phyloP scores from a whole-genome alignment of 2,797 vertebrate genomes.

The Threskiornis aethiopicus region DNA sequence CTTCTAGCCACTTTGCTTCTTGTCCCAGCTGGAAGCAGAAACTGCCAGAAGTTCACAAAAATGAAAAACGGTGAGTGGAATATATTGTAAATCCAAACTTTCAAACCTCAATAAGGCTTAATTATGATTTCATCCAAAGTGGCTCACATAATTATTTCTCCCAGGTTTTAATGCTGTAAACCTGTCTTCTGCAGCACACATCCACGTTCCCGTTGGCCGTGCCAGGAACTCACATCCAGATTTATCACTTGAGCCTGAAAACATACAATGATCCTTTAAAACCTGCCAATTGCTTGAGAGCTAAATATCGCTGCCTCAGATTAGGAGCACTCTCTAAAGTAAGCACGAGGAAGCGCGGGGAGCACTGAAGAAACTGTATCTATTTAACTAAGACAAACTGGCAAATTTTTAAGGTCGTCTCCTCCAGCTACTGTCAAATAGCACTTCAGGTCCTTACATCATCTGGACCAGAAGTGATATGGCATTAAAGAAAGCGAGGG shows the following conservation, averaged over 20 bases:
- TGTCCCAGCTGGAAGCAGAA: constrained; percentile 29
- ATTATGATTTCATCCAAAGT: constrained; percentile 47
- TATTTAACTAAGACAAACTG: constrained; percentile 4
- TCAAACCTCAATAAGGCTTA: constrained; percentile 37
- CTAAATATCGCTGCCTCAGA: not conserved
- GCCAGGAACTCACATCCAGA: constrained; percentile 19
- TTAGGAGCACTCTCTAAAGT: not conserved
- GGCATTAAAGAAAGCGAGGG: not conserved
- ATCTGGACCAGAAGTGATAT: not conserved
- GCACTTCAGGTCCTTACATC: not conserved
- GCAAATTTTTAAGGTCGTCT: not conserved
- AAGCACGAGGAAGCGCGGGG: not conserved
- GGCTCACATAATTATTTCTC: constrained; percentile 32
- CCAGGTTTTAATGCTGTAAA: constrained; percentile 34
- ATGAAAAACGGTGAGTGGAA: not conserved
- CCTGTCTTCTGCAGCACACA: constrained; percentile 25
- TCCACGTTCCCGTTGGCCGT: not conserved
- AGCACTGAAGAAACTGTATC: not conserved
- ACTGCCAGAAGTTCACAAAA: not conserved
- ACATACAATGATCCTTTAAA: not conserved
- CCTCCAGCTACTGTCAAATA: not conserved
- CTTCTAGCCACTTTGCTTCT: not conserved
- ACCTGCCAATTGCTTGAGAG: constrained; percentile 3
- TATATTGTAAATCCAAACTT: constrained; percentile 31
- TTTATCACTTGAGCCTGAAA: constrained; percentile 35